Evolutionary conservation across 1,140 invertebrate species (phyloP).

Genomic region (Neodiprion virginianus): DNA sequence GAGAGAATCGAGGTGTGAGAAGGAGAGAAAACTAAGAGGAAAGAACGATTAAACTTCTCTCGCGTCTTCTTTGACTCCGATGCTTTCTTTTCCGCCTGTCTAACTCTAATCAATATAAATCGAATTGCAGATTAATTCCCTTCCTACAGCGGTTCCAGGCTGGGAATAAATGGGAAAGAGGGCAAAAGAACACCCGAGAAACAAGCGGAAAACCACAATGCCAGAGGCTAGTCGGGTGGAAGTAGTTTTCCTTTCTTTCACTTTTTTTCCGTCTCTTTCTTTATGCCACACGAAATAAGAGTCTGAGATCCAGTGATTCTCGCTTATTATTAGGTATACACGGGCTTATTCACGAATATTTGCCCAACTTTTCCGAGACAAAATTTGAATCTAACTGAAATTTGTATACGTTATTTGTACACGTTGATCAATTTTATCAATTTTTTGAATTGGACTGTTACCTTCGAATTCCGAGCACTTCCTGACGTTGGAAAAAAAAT

Average conservation of each 20-base stretch:
- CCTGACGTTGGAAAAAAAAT: no score
- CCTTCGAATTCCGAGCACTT: no score
- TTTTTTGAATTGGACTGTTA: no score
- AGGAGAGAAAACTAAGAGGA: background rate
- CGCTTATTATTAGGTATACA: no score
- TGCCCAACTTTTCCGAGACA: no score
- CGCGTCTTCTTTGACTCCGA: background rate
- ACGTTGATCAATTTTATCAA: no score
- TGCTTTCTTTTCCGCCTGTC: background rate
- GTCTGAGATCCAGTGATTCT: no score
- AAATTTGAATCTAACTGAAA: no score
- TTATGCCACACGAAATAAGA: no score
- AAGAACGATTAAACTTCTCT: background rate
- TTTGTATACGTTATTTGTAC: no score
- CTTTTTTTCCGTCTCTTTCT: no score
- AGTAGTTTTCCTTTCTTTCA: background rate
- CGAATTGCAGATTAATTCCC: conserved; percentile 28
- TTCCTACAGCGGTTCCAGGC: background rate
- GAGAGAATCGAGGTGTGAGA: background rate
- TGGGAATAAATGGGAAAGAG: background rate
- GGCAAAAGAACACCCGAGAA: background rate
- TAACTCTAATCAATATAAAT: conserved; percentile 29
- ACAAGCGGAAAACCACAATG: background rate
- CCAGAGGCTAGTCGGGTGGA: background rate
- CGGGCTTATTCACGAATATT: no score